These are phyloP conservation scores for Proctacanthus coquilletti DNA, from an alignment of 1,140 invertebrate genomes.

Conservation along the genomic window DNA sequence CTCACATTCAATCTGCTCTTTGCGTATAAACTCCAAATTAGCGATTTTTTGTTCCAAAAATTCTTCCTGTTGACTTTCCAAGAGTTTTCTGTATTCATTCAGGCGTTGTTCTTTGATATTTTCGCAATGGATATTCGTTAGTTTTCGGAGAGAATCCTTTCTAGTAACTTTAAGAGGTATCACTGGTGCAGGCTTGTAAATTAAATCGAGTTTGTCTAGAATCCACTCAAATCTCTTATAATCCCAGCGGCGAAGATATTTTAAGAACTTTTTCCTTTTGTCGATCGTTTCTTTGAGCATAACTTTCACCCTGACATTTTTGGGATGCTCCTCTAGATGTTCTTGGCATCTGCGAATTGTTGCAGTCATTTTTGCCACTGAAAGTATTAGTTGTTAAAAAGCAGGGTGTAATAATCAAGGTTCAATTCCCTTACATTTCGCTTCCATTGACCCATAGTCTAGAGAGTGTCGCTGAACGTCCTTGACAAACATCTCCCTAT, in stretches of 20 bases:
- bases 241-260: constrained; percentile 50
- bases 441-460: constrained; percentile 39
- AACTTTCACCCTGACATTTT: constrained; percentile 36
- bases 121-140: constrained; percentile 49
- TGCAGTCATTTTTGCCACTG: constrained; percentile 39
- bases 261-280: constrained; percentile 54
- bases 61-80: constrained; percentile 47
- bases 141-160: constrained; percentile 46
- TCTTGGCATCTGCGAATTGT: constrained; percentile 39
- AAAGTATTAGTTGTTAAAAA: no score
- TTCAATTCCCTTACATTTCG: constrained; percentile 32
- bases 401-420: no score
- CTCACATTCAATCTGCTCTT: constrained; percentile 51
- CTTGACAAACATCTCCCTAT: constrained; percentile 30
- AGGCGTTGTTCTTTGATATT: constrained; percentile 46
- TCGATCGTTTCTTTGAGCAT: constrained; percentile 56
- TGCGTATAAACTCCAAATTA: constrained; percentile 47
- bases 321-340: constrained; percentile 31
- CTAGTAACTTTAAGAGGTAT: constrained; percentile 40
- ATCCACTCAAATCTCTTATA: constrained; percentile 77
- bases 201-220: constrained; percentile 61
- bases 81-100: constrained; percentile 39
- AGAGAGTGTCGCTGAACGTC: constrained; percentile 38
- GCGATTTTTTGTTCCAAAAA: constrained; percentile 47
- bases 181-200: constrained; percentile 48